These are phyloP conservation scores for human DNA, from an alignment of 2,113 vertebrate species.

Conservation along the genomic window GRCh38 chr4:21269501-21270000, in stretches of 20 bases:
- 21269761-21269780: background rate
- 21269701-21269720: background rate
- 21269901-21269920: background rate
- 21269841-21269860: background rate
- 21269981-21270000: background rate
- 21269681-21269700: accelerated
- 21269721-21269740: background rate
- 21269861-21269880: accelerated
- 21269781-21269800: background rate
- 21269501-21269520: too few relatives aligned
- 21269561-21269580: too few relatives aligned
- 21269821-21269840: background rate
- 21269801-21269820: background rate
- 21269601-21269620: too few relatives aligned
- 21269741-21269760: background rate
- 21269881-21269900: background rate
- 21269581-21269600: too few relatives aligned
- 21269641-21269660: too few relatives aligned
- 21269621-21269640: too few relatives aligned
- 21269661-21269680: too few relatives aligned
- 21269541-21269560: too few relatives aligned
- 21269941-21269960: background rate
- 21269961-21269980: background rate
- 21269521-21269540: too few relatives aligned
- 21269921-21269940: background rate